Conservation (phyloP, 2,113 vertebrate species). For the Pipra filicauda region DNA sequence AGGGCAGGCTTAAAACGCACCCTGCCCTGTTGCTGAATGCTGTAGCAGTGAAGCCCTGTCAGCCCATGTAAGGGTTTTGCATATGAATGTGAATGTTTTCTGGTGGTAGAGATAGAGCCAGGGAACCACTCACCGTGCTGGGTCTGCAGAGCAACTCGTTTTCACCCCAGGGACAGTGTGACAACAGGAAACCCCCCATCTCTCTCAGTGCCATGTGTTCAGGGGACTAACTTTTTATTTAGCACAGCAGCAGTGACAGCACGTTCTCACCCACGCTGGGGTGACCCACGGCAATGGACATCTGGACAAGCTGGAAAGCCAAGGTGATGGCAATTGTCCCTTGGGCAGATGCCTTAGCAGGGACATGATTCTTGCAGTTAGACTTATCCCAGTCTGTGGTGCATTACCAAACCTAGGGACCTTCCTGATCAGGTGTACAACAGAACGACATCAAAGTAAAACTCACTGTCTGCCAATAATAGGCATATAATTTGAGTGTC, state of each 20-base stretch:
- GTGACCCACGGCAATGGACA: neutral
- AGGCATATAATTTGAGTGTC: neutral
- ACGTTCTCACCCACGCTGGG: neutral
- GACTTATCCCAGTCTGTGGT: rapidly evolving
- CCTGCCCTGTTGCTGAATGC: neutral
- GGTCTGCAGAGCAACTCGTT: neutral
- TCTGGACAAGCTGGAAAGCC: neutral
- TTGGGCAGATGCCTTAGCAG: neutral
- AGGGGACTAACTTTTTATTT: neutral
- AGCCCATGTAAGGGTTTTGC: slow-evolving; percentile 1
- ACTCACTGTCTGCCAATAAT: neutral
- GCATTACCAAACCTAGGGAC: neutral
- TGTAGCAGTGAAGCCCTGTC: neutral
- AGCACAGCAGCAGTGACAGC: neutral
- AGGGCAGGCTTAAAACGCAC: neutral
- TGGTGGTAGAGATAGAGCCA: neutral
- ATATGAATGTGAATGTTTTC: slow-evolving; percentile 28
- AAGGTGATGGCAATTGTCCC: neutral
- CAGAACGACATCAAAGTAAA: neutral
- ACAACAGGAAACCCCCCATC: neutral
- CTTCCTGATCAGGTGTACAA: neutral
- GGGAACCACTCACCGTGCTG: neutral
- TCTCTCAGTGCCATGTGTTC: neutral
- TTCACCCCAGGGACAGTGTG: neutral
- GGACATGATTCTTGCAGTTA: neutral